Conservation (phyloP, 2,797 vertebrate species). For the Myotis daubentonii region DNA sequence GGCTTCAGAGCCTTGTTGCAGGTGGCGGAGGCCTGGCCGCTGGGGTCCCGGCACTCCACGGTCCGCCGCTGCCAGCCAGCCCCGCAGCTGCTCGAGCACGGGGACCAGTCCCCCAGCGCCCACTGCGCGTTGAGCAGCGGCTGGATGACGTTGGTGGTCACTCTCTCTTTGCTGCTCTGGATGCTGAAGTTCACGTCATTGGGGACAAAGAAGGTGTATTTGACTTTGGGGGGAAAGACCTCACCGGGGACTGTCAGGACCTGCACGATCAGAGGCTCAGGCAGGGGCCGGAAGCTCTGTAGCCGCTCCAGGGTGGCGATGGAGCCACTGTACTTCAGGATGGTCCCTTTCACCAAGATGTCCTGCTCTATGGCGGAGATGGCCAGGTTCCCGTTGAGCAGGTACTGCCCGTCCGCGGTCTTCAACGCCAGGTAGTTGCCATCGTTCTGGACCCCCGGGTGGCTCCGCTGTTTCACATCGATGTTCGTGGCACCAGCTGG, state of each 20-base stretch:
- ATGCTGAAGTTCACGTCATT: slow-evolving; percentile 89
- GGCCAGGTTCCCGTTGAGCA: slow-evolving; percentile 96
- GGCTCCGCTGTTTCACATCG: slow-evolving; percentile 96
- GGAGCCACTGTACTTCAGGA: slow-evolving; percentile 96
- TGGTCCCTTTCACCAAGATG: slow-evolving; percentile 92
- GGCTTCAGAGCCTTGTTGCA: slow-evolving; percentile 92
- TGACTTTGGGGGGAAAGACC: slow-evolving; percentile 91
- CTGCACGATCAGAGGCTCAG: slow-evolving; percentile 91
- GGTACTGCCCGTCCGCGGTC: slow-evolving; percentile 89
- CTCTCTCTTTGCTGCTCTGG: slow-evolving; percentile 87
- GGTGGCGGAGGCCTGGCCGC: slow-evolving; percentile 87
- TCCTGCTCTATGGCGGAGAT: slow-evolving; percentile 96
- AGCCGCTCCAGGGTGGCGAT: slow-evolving; percentile 95
- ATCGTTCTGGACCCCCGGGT: slow-evolving; percentile 91
- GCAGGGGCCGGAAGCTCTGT: slow-evolving; percentile 94
- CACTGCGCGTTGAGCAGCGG: slow-evolving; percentile 90
- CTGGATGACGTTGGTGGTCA: slow-evolving; percentile 89
- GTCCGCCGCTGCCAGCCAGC: slow-evolving; percentile 94
- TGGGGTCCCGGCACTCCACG: slow-evolving; percentile 91
- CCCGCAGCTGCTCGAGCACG: slow-evolving; percentile 94
- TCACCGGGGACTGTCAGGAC: slow-evolving; percentile 91
- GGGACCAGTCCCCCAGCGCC: slow-evolving; percentile 95
- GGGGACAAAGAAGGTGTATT: slow-evolving; percentile 96
- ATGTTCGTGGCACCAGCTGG: slow-evolving; percentile 95
- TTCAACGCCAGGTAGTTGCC: slow-evolving; percentile 96